phyloP scores from a whole-genome alignment of 2,888 invertebrate genomes.

The Megalurothrips usitatus region DNA sequence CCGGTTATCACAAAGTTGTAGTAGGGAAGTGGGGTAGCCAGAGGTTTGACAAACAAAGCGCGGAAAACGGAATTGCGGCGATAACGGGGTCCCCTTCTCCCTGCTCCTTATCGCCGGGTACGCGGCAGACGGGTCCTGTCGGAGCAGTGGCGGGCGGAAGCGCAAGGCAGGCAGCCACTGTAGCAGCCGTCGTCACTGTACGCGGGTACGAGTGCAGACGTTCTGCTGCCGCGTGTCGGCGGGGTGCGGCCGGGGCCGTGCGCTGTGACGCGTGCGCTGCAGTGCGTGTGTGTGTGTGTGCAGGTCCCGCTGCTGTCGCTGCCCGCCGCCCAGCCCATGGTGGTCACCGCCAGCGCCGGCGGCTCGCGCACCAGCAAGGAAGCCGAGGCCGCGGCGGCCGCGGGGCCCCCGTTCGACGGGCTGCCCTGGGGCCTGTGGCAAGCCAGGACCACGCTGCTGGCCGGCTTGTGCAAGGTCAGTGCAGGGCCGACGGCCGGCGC shows the following conservation, averaged over 20 bases:
- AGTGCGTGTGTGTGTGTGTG: neutral
- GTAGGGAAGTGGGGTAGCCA: too few species aligned
- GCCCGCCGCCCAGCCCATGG: neutral
- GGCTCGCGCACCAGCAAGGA: neutral
- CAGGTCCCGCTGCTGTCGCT: neutral
- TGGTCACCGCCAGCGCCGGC: neutral
- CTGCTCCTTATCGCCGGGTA: too few species aligned
- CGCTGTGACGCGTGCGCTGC: neutral
- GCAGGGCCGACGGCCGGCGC: neutral
- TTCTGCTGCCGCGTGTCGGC: neutral
- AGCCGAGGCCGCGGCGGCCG: neutral
- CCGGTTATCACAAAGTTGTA: too few species aligned
- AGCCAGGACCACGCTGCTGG: neutral
- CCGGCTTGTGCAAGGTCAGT: slow-evolving; percentile 1
- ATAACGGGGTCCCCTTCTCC: too few species aligned
- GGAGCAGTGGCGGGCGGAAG: too few species aligned
- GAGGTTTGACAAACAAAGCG: too few species aligned
- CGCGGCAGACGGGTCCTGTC: too few species aligned
- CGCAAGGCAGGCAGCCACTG: too few species aligned
- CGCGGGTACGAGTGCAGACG: too few species aligned
- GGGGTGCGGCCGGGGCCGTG: neutral
- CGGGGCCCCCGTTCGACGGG: neutral
- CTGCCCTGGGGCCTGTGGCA: slow-evolving; percentile 12
- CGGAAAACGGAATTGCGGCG: too few species aligned
- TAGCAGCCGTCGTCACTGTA: too few species aligned